Base-by-base conservation (phyloP, 2,888 invertebrate genomes). In the Encarsia formosa region DNA sequence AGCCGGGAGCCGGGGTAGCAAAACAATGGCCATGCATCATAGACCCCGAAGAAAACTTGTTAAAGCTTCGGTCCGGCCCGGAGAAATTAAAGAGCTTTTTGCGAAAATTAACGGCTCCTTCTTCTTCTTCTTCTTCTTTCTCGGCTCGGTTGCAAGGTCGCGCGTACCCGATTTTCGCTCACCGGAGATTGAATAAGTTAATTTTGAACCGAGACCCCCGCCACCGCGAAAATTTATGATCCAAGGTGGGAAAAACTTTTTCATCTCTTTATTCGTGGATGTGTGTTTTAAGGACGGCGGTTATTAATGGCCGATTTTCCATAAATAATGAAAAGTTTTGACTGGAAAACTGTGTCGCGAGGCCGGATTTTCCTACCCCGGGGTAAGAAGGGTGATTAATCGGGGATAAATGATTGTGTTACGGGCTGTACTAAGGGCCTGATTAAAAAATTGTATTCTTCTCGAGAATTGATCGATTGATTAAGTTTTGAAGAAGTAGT, bases 1-100 rank as follows among this genome's bases (percentile, higher is more conserved):
- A n/a, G n/a, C n/a, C n/a, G n/a, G n/a, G 65, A 69, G 65, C 65
- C 68, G 69, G 63, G 63, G 63, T 50, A 56, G 52, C 60, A 61
- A 11, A 11, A 11, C 26, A 26, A 26, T 11, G 58, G 59, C 61
- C 60, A 63, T 66, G 65, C 62, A 66, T 67, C 67, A 61, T 57
- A 5, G 6, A 22, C 19, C 42, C 13, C 13, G 16, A 16, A 34
- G 57, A 60, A 62, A 66, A 64, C 63, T 64, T 63, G 63, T 64
- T 64, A 63, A 61, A 65, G 63, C 63, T 64, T 62, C 60, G 32
- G 46, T 39, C 2, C 15, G 32, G 56, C 64, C 47, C 38, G 26
- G 32, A 52, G 35, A 52, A 49, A 49, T 49, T 52, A 52, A 52
- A 40, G 52, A 45, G 46, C 51, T 52, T 48, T 43, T 48, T 43